Conservation (phyloP, 1,140 invertebrate species). For the Drosophila prosaltans region DNA sequence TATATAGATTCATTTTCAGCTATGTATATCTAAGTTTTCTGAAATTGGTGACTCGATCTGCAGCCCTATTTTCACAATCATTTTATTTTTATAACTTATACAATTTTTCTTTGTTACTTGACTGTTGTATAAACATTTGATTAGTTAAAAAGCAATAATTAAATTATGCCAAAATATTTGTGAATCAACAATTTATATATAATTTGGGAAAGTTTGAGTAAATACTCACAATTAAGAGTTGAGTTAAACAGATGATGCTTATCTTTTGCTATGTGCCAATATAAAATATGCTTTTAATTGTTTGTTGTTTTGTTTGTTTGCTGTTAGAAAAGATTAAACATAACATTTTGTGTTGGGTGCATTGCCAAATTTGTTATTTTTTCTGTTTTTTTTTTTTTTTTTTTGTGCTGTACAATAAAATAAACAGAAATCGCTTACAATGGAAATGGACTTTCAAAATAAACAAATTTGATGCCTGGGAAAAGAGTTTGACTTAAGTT, state of each 20-base stretch:
- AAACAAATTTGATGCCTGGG: conserved; percentile 39
- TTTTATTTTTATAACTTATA: conserved; percentile 11
- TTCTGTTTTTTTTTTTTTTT: no score
- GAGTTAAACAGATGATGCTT: conserved; percentile 30
- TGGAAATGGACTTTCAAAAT: conserved; percentile 65
- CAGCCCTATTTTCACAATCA: conserved; percentile 6
- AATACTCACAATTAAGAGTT: conserved; percentile 37
- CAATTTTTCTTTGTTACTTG: no score
- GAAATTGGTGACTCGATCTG: no score
- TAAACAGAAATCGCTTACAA: conserved; percentile 48
- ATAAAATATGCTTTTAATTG: conserved; percentile 68
- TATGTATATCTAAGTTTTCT: no score
- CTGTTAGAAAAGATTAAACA: conserved; percentile 22
- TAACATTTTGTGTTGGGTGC: conserved; percentile 15
- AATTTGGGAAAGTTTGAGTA: conserved; percentile 4
- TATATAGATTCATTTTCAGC: conserved; percentile 12
- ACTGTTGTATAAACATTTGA: conserved; percentile 43
- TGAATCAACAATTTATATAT: neutral
- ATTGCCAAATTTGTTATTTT: conserved; percentile 37
- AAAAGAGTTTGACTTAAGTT: conserved; percentile 39
- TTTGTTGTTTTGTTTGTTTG: conserved; percentile 14
- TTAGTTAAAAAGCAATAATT: conserved; percentile 20
- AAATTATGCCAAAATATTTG: conserved; percentile 8
- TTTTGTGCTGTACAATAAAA: conserved; percentile 40
- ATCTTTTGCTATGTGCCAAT: conserved; percentile 53